Base-by-base conservation (phyloP, 2,797 vertebrate species). In the Anguilla pacifica region DNA sequence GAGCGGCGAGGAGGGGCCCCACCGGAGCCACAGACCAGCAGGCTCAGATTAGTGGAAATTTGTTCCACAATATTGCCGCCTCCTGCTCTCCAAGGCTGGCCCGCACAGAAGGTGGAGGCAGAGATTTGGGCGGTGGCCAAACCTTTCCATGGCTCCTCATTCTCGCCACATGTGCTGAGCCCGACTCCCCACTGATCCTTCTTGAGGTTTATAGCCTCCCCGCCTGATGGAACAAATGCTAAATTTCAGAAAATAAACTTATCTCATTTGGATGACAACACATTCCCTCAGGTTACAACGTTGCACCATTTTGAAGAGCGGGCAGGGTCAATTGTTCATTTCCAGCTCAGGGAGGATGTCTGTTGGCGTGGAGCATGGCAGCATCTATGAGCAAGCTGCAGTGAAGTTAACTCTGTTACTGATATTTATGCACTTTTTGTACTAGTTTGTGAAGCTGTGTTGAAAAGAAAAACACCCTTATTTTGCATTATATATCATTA, bases 261-360 rank as follows among this genome's bases (percentile, higher is more conserved):
- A 97, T 98, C 97, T 98, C 96, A 97, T 98, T 98, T 97, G 95
- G 96, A 97, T 97, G 97, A 98, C 97, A 98, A 97, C 97, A 96
- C 94, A 93, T 96, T 96, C 96, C 97, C 97, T 95, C 96, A 95
- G 96, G 97, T 98, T 96, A 96, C 97, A 96, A 97, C 94, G 95
- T 94, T 95, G 95, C 93, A 95, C 96, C 96, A 96, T 96, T 96
- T 94, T 94, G 92, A 91, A 95, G 91, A 91, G 91, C 94, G 95
- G 95, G 92, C 94, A 92, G 95, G 96, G 96, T 96, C 96, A 96
- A 96, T 96, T 95, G 96, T 95, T 96, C 93, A 94, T 95, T 96
- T 95, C 89, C 95, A 91, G 93, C 96, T 94, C 94, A 95, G 95
- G 93, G 93, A 91, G 96, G 94, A 93, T 93, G 94, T 93, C 91